These are phyloP conservation scores for Drosophila persimilis DNA, from an alignment of 1,140 invertebrate species.

Conservation along the genomic window DNA sequence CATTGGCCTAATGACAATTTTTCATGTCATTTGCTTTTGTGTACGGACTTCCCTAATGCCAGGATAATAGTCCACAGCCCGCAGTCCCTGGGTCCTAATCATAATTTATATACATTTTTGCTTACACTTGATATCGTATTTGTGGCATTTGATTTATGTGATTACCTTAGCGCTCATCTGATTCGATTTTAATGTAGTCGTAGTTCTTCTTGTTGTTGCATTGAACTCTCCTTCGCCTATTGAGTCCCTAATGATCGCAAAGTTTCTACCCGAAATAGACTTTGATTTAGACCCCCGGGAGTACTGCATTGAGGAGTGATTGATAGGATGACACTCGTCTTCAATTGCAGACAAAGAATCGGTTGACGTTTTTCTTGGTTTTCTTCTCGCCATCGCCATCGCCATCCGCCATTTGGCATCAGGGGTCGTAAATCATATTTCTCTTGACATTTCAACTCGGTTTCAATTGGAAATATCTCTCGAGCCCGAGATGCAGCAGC, in stretches of 20 bases:
- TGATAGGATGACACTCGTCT: constrained; percentile 38
- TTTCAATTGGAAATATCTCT: constrained; percentile 56
- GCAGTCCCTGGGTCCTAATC: constrained; percentile 44
- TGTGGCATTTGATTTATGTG: constrained; percentile 57
- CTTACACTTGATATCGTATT: constrained; percentile 29
- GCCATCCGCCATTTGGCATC: neutral
- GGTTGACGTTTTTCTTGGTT: constrained; percentile 26
- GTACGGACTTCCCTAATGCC: constrained; percentile 40
- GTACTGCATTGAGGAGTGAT: constrained; percentile 19
- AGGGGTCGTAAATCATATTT: constrained; percentile 67
- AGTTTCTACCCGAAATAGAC: constrained; percentile 32
- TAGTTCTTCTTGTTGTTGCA: neutral
- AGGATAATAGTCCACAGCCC: constrained; percentile 47
- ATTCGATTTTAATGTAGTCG: constrained; percentile 51
- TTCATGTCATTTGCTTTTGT: constrained; percentile 61
- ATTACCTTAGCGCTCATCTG: constrained; percentile 23
- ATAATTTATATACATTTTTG: constrained; percentile 70
- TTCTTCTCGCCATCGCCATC: constrained; percentile 20
- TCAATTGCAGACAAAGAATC: constrained; percentile 14
- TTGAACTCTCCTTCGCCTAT: constrained; percentile 6
- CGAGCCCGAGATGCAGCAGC: constrained; percentile 31
- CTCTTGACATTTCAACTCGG: constrained; percentile 74
- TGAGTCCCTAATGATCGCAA: constrained; percentile 11
- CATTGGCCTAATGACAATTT: constrained; percentile 72
- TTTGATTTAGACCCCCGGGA: constrained; percentile 30